Percentiles rank a stretch among this genome's conserved stretches.
Conservation (phyloP, 1,140 invertebrate species). For the Anoplolepis gracilipes region DNA sequence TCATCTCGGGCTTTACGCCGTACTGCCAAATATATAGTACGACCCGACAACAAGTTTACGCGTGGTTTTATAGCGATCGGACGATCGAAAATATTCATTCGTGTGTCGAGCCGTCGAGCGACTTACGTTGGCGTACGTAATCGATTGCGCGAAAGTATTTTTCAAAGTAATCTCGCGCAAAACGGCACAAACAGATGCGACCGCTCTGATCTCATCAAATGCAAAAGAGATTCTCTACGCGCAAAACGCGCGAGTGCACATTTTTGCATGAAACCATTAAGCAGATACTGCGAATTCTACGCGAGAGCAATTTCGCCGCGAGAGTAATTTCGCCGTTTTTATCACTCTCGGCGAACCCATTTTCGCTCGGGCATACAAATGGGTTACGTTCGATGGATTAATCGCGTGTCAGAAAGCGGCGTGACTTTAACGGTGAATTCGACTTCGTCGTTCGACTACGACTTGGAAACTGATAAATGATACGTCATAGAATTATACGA, state of each 20-base stretch:
- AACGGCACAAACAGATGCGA: slow-evolving; percentile 1
- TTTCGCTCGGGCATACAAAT: slow-evolving; percentile 57
- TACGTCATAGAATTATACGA: slow-evolving; percentile 53
- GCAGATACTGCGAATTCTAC: slow-evolving; percentile 55
- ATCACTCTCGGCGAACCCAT: slow-evolving; percentile 58
- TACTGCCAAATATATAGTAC: slow-evolving; percentile 43
- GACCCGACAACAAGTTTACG: slow-evolving; percentile 47
- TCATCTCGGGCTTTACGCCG: slow-evolving; percentile 41
- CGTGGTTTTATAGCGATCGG: slow-evolving; percentile 33
- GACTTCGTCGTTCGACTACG: slow-evolving; percentile 40
- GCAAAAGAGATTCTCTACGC: slow-evolving; percentile 40
- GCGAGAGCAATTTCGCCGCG: slow-evolving; percentile 54
- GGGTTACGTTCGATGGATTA: slow-evolving; percentile 60
- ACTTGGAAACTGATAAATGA: slow-evolving; percentile 55
- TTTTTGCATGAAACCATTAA: slow-evolving; percentile 59
- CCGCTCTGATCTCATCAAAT: slow-evolving; percentile 37
- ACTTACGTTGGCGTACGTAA: slow-evolving; percentile 17
- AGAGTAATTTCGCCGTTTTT: slow-evolving; percentile 58
- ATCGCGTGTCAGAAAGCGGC: slow-evolving; percentile 58
- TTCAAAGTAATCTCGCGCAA: slow-evolving; percentile 17
- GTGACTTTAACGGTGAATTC: slow-evolving; percentile 54
- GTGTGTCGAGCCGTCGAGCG: not conserved
- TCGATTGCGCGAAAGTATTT: slow-evolving; percentile 35
- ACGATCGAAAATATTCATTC: slow-evolving; percentile 38
- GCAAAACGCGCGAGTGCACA: slow-evolving; percentile 12